Evolutionary conservation across 2,797 vertebrate genomes (phyloP).

Genomic region (Rallus crepitans): DNA sequence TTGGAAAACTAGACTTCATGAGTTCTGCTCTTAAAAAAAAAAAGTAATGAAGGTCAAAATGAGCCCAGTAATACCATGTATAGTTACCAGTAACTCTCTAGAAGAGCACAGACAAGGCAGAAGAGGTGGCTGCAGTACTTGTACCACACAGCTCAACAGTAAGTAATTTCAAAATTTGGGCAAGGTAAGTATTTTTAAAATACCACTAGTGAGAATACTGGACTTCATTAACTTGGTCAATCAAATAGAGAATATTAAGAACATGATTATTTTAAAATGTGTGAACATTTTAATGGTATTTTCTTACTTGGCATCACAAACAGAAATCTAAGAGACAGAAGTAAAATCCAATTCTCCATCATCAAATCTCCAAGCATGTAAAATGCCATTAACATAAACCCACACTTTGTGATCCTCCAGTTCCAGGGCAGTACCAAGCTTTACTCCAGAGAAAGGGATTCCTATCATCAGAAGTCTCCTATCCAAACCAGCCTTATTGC

Average conservation of each 20-base stretch:
- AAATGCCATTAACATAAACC: neutral
- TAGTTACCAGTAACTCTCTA: neutral
- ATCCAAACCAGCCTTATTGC: neutral
- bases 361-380: neutral
- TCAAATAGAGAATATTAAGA: neutral
- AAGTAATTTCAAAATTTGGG: neutral
- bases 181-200: neutral
- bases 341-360: neutral
- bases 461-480: neutral
- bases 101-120: neutral
- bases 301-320: neutral
- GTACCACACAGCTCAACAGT: neutral
- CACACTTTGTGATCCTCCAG: neutral
- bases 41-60: neutral
- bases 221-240: neutral
- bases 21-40: neutral
- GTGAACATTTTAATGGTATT: neutral
- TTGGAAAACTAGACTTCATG: neutral
- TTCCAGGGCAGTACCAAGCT: accelerated
- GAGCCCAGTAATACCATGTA: neutral
- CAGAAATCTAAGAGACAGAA: neutral
- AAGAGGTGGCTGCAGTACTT: neutral
- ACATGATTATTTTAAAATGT: neutral
- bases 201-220: neutral
- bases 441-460: neutral